Base-by-base conservation (phyloP, 2,888 invertebrate species). In the Hirudinaria manillensis region DNA sequence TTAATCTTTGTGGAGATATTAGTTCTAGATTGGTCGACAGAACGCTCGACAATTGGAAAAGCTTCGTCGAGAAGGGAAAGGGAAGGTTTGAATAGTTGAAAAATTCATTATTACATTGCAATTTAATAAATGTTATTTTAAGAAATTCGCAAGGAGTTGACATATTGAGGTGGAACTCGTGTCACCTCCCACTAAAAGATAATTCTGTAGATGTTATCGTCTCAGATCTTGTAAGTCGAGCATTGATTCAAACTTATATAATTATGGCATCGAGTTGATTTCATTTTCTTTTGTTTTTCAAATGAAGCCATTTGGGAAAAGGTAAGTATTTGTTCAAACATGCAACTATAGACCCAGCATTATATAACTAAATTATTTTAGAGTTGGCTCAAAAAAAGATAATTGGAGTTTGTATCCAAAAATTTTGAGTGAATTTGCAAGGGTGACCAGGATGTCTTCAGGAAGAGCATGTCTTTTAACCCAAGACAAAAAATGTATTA, bases 261-360 rank as follows among this genome's bases (percentile, higher is more conserved):
- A 71, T 27, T 76, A 34, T 74, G 21, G 24, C 19, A 24, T 38
- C 32, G 38, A 76, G 24, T 34, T 55, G 38, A 67, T 34, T 53
- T 16, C 27, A 34, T 67, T 29, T 36, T 34, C 7, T 36, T 36
- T 32, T 45, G 0, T 45, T 38, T 21, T 76, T 32, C 75, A 67
- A 36, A 81, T 82, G 45, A 80, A 88, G 88, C 89, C 88, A 6
- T 89, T 88, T 83, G 89, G 89, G 16, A 87, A 87, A 80, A 82
- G 81, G 81, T 83, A 76, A 78, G 81, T 77, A 68, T 6, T 70
- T 29, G 10, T 68, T n/a, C 10, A 27, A 4, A 66, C n/a, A 27
- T 34, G 24, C 10, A 61, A 16, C n/a, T 61, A 61, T 61, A 61
- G 13, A 27, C 3, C 61, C 24, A 61, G 24, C 24, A n/a, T 61